Percentiles rank a stretch among this genome's conserved stretches.
Evolutionary conservation across 2,888 invertebrate genomes (phyloP).

Genomic region (Carcina quercana): DNA sequence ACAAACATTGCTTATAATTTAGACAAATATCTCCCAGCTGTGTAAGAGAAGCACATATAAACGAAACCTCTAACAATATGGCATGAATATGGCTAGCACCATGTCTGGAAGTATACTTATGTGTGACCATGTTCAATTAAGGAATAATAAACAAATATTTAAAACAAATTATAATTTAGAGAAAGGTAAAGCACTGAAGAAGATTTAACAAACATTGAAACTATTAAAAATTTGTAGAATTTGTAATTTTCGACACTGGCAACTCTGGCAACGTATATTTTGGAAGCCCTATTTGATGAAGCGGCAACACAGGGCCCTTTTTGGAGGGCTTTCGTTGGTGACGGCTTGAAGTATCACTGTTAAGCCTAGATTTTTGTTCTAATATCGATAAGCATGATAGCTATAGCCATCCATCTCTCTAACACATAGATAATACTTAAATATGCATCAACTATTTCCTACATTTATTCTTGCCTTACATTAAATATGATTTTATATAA

Average conservation of each 20-base stretch:
- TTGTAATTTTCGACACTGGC: neutral
- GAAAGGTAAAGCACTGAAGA: constrained; percentile 6
- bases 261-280: constrained; percentile 25
- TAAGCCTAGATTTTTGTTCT: constrained; percentile 40
- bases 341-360: constrained; percentile 54
- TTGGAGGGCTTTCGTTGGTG: constrained; percentile 41
- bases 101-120: constrained; percentile 34
- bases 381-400: constrained; percentile 47
- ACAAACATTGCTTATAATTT: no score
- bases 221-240: neutral
- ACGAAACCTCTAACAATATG: constrained; percentile 29
- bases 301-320: constrained; percentile 41
- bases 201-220: constrained; percentile 15
- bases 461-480: no score
- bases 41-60: no score
- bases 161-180: constrained; percentile 7
- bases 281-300: constrained; percentile 38
- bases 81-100: constrained; percentile 34
- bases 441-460: no score
- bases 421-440: no score
- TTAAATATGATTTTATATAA: no score
- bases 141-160: constrained; percentile 4
- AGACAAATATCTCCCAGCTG: no score
- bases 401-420: constrained; percentile 43
- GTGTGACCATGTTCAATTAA: constrained; percentile 15